These are phyloP conservation scores for Acanthosoma haemorrhoidale DNA, from an alignment of 2,888 invertebrate species.

Conservation along the genomic window DNA sequence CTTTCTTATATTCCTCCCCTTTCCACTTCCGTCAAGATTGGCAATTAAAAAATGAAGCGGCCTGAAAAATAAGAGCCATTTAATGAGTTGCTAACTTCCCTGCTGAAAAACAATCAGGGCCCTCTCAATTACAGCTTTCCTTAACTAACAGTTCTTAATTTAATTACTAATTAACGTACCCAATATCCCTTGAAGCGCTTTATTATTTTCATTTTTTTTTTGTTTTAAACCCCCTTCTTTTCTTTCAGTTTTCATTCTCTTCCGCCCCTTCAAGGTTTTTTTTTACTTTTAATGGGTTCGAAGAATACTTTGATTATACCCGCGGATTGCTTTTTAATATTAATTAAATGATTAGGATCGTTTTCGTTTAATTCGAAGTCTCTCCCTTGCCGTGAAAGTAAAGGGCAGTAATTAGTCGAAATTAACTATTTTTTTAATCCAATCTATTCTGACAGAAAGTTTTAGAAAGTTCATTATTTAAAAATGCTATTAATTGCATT, in stretches of 20 bases:
- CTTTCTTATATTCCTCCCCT: neutral
- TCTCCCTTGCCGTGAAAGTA: too few species aligned
- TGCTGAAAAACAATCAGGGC: neutral
- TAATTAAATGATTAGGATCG: constrained; percentile 28
- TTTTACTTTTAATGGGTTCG: constrained; percentile 2
- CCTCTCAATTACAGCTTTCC: constrained; percentile 19
- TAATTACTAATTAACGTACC: constrained; percentile 24
- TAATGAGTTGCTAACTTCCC: constrained; percentile 29
- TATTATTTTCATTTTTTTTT: constrained; percentile 11
- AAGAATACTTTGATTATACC: constrained; percentile 19
- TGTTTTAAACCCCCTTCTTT: neutral
- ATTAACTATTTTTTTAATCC: too few species aligned
- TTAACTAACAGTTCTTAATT: constrained; percentile 27
- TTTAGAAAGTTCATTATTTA: too few species aligned
- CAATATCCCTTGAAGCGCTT: constrained; percentile 12
- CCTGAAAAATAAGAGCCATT: constrained; percentile 22
- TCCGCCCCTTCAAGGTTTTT: neutral
- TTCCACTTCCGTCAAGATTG: constrained; percentile 24
- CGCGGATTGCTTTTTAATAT: constrained; percentile 20
- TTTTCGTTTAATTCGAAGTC: neutral
- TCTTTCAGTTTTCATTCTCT: constrained; percentile 12
- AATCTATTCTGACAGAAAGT: too few species aligned
- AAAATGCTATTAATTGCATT: too few species aligned
- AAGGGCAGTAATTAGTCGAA: too few species aligned
- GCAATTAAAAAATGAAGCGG: constrained; percentile 38